Base-by-base conservation (phyloP, 1,140 invertebrate species). In the Archivesica marissinica region DNA sequence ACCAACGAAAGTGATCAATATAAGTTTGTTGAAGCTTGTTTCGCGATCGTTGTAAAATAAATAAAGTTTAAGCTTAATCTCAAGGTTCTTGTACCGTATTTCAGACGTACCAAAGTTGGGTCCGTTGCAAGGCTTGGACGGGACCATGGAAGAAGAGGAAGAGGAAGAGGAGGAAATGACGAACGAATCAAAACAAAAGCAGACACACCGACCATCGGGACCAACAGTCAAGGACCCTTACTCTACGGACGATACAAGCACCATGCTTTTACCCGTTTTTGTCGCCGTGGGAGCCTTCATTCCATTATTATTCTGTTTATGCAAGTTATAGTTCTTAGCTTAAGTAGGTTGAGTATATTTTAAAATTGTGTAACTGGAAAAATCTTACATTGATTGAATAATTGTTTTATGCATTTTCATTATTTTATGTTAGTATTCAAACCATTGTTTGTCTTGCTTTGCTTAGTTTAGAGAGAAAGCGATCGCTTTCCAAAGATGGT, bases 211-310 rank as follows among this genome's bases (percentile, higher is more conserved):
- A 66, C 89, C 92, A 11, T 92, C 93, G 25, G 93, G 91, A 4
- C 92, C 93, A 7, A 92, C 92, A 79, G 90, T 92, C 6, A 92
- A 91, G 2, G 97, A 99, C 94, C 98, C 98, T 4, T 99, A 99
- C 93, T 96, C 96, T 2, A 96, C 96, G 89, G 97, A 98, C 90
- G 97, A 99, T 93, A 97, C 97, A 13, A 97, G 97, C 80, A 95
- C 98, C 15, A 96, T 99, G 95, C 95, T 99, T 89, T 95, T 99
- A 89, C 98, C 98, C 39, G 96, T 99, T 33, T 98, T 99, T 93
- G 96, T 98, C 70, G 98, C 98, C 41, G 97, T 99, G 83, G 98
- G 97, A 76, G 97, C 98, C 82, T 99, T 99, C 92, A 97, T 99
- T 92, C 98, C 98, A 54, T 94, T 99, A 87, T 94, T 99, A 44